A percentile compares a stretch with the other conserved stretches of the same genome.
phyloP scores from a whole-genome alignment of 2,797 vertebrate species.

The Cryptoblepharus egeriae region DNA sequence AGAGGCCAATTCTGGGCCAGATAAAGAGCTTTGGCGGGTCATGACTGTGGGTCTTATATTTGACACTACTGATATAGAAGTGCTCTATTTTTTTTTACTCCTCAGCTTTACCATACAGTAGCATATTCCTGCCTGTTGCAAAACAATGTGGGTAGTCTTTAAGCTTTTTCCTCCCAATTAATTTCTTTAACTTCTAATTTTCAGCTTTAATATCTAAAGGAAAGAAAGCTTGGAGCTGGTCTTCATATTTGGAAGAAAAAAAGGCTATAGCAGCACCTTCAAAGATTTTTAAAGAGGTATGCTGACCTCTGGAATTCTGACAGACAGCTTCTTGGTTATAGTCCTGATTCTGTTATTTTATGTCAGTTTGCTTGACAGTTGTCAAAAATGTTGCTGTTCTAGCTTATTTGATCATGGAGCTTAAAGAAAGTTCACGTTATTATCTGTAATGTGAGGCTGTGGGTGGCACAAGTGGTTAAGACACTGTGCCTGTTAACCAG shows the following conservation, averaged over 20 bases:
- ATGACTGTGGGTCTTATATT: too few species aligned
- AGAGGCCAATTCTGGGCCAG: too few species aligned
- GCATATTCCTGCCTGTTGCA: neutral
- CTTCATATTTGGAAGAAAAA: constrained; percentile 86
- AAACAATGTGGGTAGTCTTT: constrained; percentile 18
- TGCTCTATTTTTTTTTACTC: too few species aligned
- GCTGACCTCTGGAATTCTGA: constrained; percentile 10
- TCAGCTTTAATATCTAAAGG: constrained; percentile 83
- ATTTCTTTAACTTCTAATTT: constrained; percentile 9
- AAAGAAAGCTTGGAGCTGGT: constrained; percentile 86
- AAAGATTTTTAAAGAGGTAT: constrained; percentile 88
- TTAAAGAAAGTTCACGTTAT: neutral
- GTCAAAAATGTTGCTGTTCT: neutral
- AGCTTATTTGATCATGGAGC: neutral
- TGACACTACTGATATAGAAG: too few species aligned
- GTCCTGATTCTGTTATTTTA: neutral
- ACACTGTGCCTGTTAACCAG: too few species aligned
- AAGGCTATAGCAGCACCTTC: constrained; percentile 81
- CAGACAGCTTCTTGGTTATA: neutral
- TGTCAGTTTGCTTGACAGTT: neutral
- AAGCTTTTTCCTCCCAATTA: neutral
- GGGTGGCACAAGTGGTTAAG: too few species aligned
- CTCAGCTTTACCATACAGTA: too few species aligned
- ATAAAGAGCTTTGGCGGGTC: too few species aligned
- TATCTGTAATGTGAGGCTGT: neutral